phyloP scores from a whole-genome alignment of 2,113 vertebrate species.

The Oryzias curvinotus region DNA sequence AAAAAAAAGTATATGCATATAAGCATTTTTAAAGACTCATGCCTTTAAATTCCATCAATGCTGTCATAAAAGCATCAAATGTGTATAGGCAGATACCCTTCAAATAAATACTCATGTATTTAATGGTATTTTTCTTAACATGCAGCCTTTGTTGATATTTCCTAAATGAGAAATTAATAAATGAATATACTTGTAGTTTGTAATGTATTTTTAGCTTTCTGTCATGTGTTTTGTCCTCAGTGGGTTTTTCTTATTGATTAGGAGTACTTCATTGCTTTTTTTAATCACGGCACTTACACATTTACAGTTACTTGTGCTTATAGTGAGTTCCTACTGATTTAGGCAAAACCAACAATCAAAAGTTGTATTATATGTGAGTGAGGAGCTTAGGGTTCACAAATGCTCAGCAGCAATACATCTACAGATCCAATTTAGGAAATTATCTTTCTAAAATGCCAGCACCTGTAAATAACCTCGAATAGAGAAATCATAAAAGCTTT shows the following conservation, averaged over 20 bases:
- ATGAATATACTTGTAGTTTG: too few species aligned
- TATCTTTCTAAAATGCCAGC: slow-evolving; percentile 8
- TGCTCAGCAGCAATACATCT: not conserved
- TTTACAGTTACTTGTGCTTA: too few species aligned
- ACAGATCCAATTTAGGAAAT: not conserved
- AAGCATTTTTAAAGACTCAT: not conserved
- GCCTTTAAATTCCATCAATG: not conserved
- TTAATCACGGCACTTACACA: too few species aligned
- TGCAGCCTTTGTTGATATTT: not conserved
- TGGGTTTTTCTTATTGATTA: too few species aligned
- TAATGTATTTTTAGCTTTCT: too few species aligned
- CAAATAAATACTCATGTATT: not conserved
- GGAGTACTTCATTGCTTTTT: not conserved
- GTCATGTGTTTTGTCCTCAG: too few species aligned
- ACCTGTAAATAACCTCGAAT: slow-evolving; percentile 17
- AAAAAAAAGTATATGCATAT: too few species aligned
- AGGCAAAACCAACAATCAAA: too few species aligned
- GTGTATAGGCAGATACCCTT: not conserved
- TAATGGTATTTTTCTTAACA: not conserved
- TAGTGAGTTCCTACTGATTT: too few species aligned
- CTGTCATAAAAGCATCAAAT: not conserved
- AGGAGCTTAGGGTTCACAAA: slow-evolving; percentile 10
- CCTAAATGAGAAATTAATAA: not conserved
- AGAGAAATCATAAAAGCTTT: not conserved
- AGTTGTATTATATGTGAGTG: too few species aligned